Conservation (phyloP, 2,113 vertebrate species). For the Ammodytes marinus region DNA sequence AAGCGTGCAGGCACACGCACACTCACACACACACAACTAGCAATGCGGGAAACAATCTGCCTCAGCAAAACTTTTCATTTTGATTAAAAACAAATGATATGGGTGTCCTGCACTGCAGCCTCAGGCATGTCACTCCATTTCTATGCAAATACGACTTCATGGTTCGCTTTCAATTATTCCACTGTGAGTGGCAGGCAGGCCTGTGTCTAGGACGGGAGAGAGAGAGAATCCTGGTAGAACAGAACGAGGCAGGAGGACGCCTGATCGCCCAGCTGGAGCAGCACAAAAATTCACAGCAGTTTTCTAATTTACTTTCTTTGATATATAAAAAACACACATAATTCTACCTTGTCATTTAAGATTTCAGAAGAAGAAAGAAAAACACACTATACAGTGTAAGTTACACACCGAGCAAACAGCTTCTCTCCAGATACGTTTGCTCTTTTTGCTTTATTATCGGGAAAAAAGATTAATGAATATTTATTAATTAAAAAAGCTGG, state of each 20-base stretch:
- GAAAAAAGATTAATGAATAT: constrained; percentile 25
- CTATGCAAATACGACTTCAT: constrained; percentile 99
- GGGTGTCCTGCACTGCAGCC: constrained; percentile 92
- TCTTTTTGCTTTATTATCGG: neutral
- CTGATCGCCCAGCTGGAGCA: constrained; percentile 87
- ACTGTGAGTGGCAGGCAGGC: constrained; percentile 90
- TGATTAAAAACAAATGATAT: constrained; percentile 98
- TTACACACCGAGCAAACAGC: too few relatives aligned
- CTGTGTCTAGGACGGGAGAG: constrained; percentile 80
- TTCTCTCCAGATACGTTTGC: too few relatives aligned
- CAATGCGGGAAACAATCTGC: constrained; percentile 85
- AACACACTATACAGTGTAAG: too few relatives aligned
- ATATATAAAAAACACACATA: constrained; percentile 4
- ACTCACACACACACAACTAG: constrained; percentile 34
- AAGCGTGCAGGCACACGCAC: constrained; percentile 40
- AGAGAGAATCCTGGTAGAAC: constrained; percentile 56
- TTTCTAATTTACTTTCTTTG: constrained; percentile 49
- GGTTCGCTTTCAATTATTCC: constrained; percentile 98
- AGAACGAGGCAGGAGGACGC: constrained; percentile 44
- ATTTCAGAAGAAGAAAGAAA: neutral
- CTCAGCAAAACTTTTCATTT: constrained; percentile 97
- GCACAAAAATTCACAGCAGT: constrained; percentile 65
- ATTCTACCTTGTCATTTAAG: neutral
- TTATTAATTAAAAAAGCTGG: constrained; percentile 44
- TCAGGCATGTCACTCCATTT: constrained; percentile 95